Evolutionary conservation across 2,797 vertebrate species (phyloP).

Genomic region (Myotis myotis): DNA sequence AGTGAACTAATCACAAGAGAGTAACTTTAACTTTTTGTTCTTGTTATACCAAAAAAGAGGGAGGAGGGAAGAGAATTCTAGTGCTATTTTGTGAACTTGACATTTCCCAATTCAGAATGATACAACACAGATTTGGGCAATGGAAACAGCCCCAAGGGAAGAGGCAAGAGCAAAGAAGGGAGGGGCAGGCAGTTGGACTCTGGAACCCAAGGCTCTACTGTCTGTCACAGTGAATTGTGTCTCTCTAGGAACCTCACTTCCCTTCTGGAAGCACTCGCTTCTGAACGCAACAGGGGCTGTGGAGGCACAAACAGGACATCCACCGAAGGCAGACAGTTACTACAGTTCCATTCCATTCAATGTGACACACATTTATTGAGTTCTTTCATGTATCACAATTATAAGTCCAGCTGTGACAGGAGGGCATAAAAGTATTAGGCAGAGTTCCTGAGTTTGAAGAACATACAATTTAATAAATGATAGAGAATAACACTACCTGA

Average conservation of each 20-base stretch:
- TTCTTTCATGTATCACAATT: background rate
- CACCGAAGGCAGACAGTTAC: background rate
- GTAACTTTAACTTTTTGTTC: background rate
- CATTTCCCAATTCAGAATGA: conserved; percentile 14
- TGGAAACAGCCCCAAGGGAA: background rate
- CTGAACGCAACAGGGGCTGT: background rate
- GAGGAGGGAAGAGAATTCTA: background rate
- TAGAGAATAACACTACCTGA: background rate
- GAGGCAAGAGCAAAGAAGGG: background rate
- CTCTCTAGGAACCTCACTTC: background rate
- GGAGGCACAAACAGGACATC: background rate
- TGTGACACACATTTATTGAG: background rate
- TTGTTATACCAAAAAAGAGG: background rate
- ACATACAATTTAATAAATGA: background rate
- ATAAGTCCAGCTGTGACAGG: background rate
- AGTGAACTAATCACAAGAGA: background rate
- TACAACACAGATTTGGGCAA: background rate
- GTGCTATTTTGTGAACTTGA: background rate
- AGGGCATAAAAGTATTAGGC: background rate
- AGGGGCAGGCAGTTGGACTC: background rate
- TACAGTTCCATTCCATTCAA: background rate
- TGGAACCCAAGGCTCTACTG: background rate
- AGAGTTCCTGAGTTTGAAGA: background rate
- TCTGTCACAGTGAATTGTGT: background rate
- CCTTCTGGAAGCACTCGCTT: background rate